Conservation (phyloP, 2,888 invertebrate species). For the Epistrophe eligans region DNA sequence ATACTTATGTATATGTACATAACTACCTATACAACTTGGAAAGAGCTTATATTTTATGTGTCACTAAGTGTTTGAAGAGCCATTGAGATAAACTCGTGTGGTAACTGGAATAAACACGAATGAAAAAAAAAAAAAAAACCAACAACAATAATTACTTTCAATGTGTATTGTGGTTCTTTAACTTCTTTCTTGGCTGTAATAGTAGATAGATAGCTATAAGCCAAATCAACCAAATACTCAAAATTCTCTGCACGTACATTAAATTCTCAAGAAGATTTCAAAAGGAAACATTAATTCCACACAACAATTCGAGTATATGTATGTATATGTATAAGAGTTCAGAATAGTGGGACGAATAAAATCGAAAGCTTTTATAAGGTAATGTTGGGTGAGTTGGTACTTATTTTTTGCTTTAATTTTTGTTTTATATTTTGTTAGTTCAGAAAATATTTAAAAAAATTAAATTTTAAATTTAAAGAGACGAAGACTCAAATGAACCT, state of each 20-base stretch:
- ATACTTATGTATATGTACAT: background rate
- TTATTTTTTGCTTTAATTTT: no score
- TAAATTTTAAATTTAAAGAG: no score
- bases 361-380: background rate
- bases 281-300: conserved; percentile 18
- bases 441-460: no score
- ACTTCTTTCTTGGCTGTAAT: background rate
- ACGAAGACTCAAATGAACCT: no score
- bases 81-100: conserved; percentile 5
- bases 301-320: background rate
- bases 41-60: conserved; percentile 20
- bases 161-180: background rate
- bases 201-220: background rate
- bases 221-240: conserved; percentile 22
- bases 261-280: conserved; percentile 22
- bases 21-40: background rate
- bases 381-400: background rate
- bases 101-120: background rate
- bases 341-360: background rate
- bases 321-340: background rate
- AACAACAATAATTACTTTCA: conserved; percentile 8
- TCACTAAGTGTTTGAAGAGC: conserved; percentile 19
- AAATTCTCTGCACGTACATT: conserved; percentile 25
- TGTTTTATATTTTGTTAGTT: no score
- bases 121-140: background rate